Evolutionary conservation across 2,797 vertebrate genomes (phyloP).

Genomic region (Poeciliopsis paucimaculata): DNA sequence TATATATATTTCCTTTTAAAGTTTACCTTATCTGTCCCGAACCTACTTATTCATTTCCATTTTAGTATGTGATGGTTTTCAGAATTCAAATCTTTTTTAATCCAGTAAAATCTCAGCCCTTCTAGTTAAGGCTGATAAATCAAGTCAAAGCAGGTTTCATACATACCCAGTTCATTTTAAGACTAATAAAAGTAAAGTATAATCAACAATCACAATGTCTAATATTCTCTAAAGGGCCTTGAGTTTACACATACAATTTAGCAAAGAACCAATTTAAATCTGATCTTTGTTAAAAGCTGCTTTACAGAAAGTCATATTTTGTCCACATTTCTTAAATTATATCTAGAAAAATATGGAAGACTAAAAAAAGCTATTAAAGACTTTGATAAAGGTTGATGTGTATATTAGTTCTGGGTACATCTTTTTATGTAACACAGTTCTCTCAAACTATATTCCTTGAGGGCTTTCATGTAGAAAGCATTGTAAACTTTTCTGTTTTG

Average conservation of each 20-base stretch:
- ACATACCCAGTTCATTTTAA: neutral
- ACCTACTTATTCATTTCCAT: neutral
- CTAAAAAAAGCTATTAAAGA: too few species aligned
- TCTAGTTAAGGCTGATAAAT: neutral
- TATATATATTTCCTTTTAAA: neutral
- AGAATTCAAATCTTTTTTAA: neutral
- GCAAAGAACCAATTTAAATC: neutral
- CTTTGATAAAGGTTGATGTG: too few species aligned
- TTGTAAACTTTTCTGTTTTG: too few species aligned
- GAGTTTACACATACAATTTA: neutral
- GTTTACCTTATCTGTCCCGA: neutral
- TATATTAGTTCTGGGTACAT: too few species aligned
- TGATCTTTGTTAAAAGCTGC: neutral
- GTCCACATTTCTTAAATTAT: neutral
- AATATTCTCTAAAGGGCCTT: neutral
- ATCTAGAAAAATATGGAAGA: too few species aligned
- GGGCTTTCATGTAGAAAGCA: too few species aligned
- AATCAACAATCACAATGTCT: neutral
- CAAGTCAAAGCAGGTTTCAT: neutral
- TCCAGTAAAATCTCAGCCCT: neutral
- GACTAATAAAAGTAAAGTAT: neutral
- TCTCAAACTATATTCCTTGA: too few species aligned
- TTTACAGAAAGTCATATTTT: neutral
- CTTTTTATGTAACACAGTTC: too few species aligned
- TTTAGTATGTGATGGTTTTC: neutral